Evolutionary conservation across 2,113 vertebrate genomes (phyloP), one percentile per base, ranked within the genome.

Genomic region (Atherinomorus stipes): DNA sequence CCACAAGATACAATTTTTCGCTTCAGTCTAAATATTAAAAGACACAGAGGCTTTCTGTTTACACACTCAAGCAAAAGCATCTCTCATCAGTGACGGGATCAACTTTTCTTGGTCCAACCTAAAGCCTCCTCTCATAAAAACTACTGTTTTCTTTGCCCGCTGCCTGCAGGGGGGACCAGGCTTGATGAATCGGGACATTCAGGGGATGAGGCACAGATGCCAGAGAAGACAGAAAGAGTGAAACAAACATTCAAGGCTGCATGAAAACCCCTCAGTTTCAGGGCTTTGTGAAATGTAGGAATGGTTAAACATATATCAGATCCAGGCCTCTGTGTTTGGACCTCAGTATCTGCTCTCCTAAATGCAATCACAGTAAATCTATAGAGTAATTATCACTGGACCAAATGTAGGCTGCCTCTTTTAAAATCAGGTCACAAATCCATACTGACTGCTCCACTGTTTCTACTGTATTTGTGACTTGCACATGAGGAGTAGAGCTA

Each of bases 401-500:
- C 21, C 19, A 18, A 47, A 76, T 75, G 58, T 63, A 70, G 70
- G 80, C 74, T 73, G 51, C 25, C n/a, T 19, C 56, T 44, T 34
- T 19, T 18, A 44, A 28, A 75, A 81, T 49, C 31, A 65, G 25
- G 31, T 0, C 59, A 54, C 51, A 58, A 50, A 73, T 64, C 65
- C 62, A 75, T 78, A 75, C n/a, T 23, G 38, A 4, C 2, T 12
- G 8, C 16, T 21, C 18, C 60, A 26, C 64, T 11, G 5, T 34
- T 19, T 52, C 2, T 19, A 23, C 19, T 26, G 2, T 22, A 7
- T 64, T 18, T 5, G 21, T 64, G 23, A 51, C 5, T 4, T 49
- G 37, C 11, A 40, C 28, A 38, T 16, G 42, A 16, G 58, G 49
- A 12, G 40, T 23, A 49, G 44, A 6, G 18, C 26, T 71, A 97